These are phyloP conservation scores for Papilio dardanus DNA, from an alignment of 1,140 invertebrate genomes.

Conservation along the genomic window DNA sequence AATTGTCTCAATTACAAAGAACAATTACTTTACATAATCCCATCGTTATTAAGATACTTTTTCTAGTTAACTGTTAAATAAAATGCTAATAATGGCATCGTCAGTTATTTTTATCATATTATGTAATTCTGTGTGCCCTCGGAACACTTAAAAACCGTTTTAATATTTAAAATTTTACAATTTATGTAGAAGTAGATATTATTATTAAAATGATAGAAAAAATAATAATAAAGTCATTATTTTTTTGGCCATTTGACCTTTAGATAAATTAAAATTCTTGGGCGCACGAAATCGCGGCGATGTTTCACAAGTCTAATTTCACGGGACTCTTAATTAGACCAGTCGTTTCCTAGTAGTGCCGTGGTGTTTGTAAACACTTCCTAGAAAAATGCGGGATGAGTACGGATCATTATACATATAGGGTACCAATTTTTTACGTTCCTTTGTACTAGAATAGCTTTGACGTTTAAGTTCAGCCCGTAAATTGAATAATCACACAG, in stretches of 20 bases:
- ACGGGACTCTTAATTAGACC: constrained; percentile 4
- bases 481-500: constrained; percentile 18
- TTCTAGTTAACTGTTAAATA: not conserved
- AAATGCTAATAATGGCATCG: not conserved
- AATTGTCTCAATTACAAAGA: not conserved
- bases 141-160: too few species aligned
- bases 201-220: too few species aligned
- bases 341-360: constrained; percentile 7
- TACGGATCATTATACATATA: not conserved
- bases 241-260: not conserved
- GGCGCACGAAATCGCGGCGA: not conserved
- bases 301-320: not conserved
- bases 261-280: constrained; percentile 5
- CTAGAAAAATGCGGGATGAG: not conserved
- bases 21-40: not conserved
- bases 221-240: too few species aligned
- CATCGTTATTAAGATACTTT: not conserved
- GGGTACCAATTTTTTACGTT: not conserved
- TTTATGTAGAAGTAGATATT: too few species aligned
- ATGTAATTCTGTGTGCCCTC: too few species aligned
- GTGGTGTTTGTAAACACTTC: not conserved
- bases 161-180: too few species aligned
- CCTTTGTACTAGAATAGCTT: not conserved
- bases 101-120: not conserved
- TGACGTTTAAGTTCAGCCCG: not conserved